These are phyloP conservation scores for Chrysochloris asiatica DNA, from an alignment of 2,113 vertebrate species.

Conservation along the genomic window DNA sequence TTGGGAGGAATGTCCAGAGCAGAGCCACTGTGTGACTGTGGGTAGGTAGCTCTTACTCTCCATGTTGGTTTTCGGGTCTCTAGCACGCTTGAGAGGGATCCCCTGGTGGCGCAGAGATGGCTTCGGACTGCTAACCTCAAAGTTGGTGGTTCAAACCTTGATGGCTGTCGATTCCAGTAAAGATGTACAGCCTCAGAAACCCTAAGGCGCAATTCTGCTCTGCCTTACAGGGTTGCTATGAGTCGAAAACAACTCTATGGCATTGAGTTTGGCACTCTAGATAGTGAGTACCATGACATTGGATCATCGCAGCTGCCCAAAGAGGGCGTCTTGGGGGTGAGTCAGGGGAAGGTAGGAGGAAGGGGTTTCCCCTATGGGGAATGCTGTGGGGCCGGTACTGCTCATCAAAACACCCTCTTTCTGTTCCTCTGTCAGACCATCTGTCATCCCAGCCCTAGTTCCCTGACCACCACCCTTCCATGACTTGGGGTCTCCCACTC, in stretches of 20 bases:
- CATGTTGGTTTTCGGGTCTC: background rate
- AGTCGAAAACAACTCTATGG: background rate
- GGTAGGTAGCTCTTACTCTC: background rate
- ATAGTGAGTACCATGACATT: background rate
- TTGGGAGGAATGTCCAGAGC: constrained; percentile 16
- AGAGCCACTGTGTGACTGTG: background rate
- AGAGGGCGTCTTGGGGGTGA: constrained; percentile 36
- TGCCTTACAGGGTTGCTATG: background rate
- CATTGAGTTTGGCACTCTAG: background rate
- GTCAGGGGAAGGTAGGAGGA: constrained; percentile 23
- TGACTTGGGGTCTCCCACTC: background rate
- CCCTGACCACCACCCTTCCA: too few relatives aligned
- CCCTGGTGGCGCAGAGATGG: background rate
- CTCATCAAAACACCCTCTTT: background rate
- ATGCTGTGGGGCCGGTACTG: background rate
- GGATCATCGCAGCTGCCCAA: background rate
- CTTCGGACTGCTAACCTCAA: too few relatives aligned
- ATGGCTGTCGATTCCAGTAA: too few relatives aligned
- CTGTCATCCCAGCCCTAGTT: background rate
- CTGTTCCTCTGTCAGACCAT: background rate
- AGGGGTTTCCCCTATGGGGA: background rate
- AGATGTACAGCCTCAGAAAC: too few relatives aligned
- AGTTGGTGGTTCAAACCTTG: background rate
- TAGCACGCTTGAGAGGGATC: background rate
- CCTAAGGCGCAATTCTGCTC: too few relatives aligned